Percentiles rank a stretch among this genome's conserved stretches.
These are phyloP conservation scores for Drosophila tropicalis DNA, from an alignment of 1,140 invertebrate species.

Conservation along the genomic window DNA sequence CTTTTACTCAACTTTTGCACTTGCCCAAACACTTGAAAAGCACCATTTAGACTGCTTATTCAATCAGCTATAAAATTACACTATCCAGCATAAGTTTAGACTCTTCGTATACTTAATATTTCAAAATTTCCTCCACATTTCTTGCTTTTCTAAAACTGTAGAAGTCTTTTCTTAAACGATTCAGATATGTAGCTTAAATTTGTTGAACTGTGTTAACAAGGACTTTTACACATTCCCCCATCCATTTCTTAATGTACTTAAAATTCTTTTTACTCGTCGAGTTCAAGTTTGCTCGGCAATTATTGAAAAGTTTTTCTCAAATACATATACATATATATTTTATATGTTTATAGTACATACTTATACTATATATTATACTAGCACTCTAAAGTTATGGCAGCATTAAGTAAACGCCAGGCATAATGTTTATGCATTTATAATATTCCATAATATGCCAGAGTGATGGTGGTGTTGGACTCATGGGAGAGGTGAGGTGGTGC, in stretches of 20 bases:
- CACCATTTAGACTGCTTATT: neutral
- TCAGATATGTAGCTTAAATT: neutral
- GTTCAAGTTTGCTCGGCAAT: slow-evolving; percentile 39
- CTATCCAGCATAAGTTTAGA: neutral
- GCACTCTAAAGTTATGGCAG: slow-evolving; percentile 57
- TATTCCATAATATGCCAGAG: slow-evolving; percentile 54
- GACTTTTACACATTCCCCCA: slow-evolving; percentile 1
- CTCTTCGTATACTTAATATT: neutral
- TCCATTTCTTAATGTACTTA: neutral
- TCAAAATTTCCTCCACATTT: neutral
- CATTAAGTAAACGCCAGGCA: slow-evolving; percentile 75
- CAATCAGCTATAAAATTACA: neutral
- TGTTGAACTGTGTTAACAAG: neutral
- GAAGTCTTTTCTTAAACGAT: neutral
- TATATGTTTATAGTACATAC: slow-evolving; percentile 1
- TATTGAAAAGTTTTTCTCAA: slow-evolving; percentile 59
- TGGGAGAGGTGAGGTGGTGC: slow-evolving; percentile 20
- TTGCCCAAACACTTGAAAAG: neutral
- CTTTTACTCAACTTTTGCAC: neutral
- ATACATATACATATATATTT: slow-evolving; percentile 14
- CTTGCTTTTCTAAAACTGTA: neutral
- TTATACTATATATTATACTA: neutral
- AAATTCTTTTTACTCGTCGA: slow-evolving; percentile 3
- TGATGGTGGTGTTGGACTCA: neutral
- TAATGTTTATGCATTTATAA: slow-evolving; percentile 78